Evolutionary conservation across 1,140 invertebrate species (phyloP).

Genomic region (Ridgeia piscesae): DNA sequence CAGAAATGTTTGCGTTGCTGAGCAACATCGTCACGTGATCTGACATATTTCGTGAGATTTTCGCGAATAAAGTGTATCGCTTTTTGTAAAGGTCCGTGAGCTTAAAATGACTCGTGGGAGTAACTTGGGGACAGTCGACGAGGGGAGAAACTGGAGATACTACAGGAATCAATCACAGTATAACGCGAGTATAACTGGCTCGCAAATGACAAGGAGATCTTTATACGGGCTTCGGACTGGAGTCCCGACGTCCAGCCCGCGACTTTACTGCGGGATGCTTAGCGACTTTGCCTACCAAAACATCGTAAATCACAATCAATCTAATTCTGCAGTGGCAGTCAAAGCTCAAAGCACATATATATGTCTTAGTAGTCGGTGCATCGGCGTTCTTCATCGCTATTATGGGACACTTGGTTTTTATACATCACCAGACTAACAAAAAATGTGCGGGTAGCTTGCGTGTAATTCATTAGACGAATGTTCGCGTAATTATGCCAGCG

Average conservation of each 20-base stretch:
- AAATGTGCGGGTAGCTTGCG: background rate
- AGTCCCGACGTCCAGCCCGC: background rate
- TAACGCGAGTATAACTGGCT: background rate
- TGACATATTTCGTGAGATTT: background rate
- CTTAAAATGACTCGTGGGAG: background rate
- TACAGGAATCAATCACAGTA: background rate
- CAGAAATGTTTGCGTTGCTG: background rate
- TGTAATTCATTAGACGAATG: background rate
- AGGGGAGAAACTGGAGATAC: background rate
- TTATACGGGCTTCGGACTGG: background rate
- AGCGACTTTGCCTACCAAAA: background rate
- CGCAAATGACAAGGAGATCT: background rate
- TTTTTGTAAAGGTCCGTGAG: background rate
- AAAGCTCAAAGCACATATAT: background rate
- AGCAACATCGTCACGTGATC: background rate
- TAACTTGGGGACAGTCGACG: background rate
- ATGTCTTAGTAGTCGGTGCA: background rate
- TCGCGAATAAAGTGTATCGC: background rate
- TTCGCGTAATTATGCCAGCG: background rate
- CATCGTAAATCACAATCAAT: constrained; percentile 1
- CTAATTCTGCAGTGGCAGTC: background rate
- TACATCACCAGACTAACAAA: background rate
- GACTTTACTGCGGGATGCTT: background rate
- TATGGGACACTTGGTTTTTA: background rate
- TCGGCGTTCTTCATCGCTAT: background rate